These are phyloP conservation scores for Neogobius melanostomus DNA, from an alignment of 2,113 vertebrate genomes.

Conservation along the genomic window DNA sequence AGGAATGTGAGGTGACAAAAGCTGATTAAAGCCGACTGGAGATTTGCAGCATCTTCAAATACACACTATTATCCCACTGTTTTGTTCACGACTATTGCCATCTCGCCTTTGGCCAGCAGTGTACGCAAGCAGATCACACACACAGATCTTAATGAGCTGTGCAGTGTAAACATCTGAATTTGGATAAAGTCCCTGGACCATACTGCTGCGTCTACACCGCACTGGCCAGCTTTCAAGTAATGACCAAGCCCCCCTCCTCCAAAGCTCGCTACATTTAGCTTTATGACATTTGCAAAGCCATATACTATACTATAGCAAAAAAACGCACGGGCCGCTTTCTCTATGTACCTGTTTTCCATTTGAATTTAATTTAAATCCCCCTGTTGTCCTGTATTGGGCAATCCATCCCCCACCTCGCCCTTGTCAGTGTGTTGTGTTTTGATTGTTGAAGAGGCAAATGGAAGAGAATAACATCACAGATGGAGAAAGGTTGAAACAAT, in stretches of 20 bases:
- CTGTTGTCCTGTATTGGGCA: no score
- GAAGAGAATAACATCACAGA: no score
- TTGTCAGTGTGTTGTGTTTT: no score
- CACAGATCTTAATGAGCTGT: slow-evolving; percentile 48
- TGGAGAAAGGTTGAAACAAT: no score
- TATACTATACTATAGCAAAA: slow-evolving; percentile 33
- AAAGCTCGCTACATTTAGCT: slow-evolving; percentile 25
- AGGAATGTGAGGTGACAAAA: slow-evolving; percentile 20
- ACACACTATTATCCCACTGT: slow-evolving; percentile 11
- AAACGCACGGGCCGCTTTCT: slow-evolving; percentile 19
- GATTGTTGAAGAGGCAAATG: no score
- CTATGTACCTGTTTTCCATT: slow-evolving; percentile 35
- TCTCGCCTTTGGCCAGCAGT: background rate
- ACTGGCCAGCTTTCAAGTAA: slow-evolving; percentile 29
- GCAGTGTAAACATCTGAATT: slow-evolving; percentile 36
- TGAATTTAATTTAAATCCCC: slow-evolving; percentile 6
- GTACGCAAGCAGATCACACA: slow-evolving; percentile 31
- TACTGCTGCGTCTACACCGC: slow-evolving; percentile 1
- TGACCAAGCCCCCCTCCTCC: slow-evolving; percentile 10
- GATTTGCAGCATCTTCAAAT: slow-evolving; percentile 2
- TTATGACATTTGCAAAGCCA: slow-evolving; percentile 20
- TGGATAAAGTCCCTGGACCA: slow-evolving; percentile 20
- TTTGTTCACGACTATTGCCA: background rate
- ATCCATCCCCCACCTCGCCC: no score
- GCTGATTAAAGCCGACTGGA: slow-evolving; percentile 15